Conservation (phyloP, 2,888 invertebrate species). For the Ferdinandea cuprea region DNA sequence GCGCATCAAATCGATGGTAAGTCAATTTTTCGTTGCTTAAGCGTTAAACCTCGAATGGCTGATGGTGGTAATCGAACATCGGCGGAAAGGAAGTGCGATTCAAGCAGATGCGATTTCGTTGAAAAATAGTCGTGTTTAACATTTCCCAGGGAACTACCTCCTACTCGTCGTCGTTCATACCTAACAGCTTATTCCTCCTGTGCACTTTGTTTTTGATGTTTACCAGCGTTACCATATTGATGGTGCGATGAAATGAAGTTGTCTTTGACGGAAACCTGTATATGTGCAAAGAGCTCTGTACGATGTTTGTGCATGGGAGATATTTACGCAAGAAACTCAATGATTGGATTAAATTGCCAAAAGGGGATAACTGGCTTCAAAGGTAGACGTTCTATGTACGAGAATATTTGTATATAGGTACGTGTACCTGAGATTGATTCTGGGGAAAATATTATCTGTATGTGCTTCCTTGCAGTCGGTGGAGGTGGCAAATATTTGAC, state of each 20-base stretch:
- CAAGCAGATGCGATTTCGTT: conserved; percentile 51
- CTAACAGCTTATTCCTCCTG: not conserved
- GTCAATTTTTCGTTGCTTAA: conserved; percentile 58
- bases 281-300: conserved; percentile 29
- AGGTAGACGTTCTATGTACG: not conserved
- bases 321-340: conserved; percentile 65
- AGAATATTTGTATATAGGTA: not conserved
- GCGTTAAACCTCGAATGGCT: conserved; percentile 38
- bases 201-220: conserved; percentile 70
- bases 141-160: conserved; percentile 20
- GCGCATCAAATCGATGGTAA: conserved; percentile 55
- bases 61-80: conserved; percentile 18
- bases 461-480: conserved; percentile 17
- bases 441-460: not conserved
- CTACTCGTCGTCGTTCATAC: too few species aligned
- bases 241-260: conserved; percentile 69
- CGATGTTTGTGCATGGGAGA: conserved; percentile 40
- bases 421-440: conserved; percentile 2
- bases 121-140: conserved; percentile 69
- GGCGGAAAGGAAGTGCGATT: conserved; percentile 12
- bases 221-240: conserved; percentile 71
- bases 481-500: conserved; percentile 20
- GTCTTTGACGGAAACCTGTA: conserved; percentile 60
- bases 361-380: conserved; percentile 49
- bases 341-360: conserved; percentile 67